Evolutionary conservation across 2,888 invertebrate species (phyloP), one percentile per base, ranked within the genome.

Genomic region (Chirona hameri): DNA sequence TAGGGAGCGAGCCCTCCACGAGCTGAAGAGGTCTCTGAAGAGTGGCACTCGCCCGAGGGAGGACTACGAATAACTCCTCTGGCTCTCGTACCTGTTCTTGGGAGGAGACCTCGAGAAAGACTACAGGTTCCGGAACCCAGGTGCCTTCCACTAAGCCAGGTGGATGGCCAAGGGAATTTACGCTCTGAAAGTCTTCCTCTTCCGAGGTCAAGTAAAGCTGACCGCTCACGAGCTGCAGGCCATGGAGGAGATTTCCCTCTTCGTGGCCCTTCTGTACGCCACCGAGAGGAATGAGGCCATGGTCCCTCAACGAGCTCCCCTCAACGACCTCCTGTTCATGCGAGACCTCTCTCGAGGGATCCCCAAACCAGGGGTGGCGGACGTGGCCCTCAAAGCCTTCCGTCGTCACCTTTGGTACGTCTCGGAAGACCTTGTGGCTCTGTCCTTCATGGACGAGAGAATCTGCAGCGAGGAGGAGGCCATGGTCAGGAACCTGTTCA

Each of bases 1-100:
- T 29, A 69, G 12, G 9, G 69, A 69, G 15, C 27, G 27, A 29
- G 69, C 69, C 29, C 69, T 69, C 69, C 69, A 29, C 69, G 69
- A 29, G 69, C 69, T 29, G 69, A 82, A 55, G 82, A 82, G 76
- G 76, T 55, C 79, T 76, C 48, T 82, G 52, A 3, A 82, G 52
- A 27, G 55, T 27, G 82, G 76, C n/a, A 52, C 52, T 55, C 27
- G 76, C 55, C 82, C 52, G 55, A 76, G 79, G 55, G 79, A 79
- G 52, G 82, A 48, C 82, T 82, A 82, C 82, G 55, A 76, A 31
- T 46, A 82, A 48, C 82, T 76, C 52, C 52, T 76, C 27, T 48
- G 69, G 46, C 79, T 82, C 46, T 79, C 76, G 27, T n/a, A 76
- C 79, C 48, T 82, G 39, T 76, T 82, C 76, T 27, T 80, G 12